phyloP scores from a whole-genome alignment of 2,888 invertebrate species.

The Machimus rusticus region DNA sequence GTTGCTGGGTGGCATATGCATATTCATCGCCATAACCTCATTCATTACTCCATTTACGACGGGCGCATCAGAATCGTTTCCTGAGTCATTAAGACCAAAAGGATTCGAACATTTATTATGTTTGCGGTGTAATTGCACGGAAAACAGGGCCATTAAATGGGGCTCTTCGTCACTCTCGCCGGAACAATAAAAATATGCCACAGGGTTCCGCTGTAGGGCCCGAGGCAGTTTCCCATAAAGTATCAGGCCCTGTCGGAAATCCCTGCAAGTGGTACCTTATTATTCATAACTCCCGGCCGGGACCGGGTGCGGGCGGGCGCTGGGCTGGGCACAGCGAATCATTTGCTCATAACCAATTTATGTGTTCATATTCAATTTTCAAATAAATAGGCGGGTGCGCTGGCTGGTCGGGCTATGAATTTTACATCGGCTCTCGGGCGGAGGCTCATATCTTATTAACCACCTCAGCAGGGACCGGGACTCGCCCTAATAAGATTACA shows the following conservation, averaged over 20 bases:
- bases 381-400: background rate
- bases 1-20: background rate
- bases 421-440: background rate
- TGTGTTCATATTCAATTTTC: background rate
- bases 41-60: background rate
- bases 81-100: background rate
- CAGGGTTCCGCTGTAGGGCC: background rate
- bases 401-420: background rate
- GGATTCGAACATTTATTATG: background rate
- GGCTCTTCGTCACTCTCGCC: background rate
- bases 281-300: background rate
- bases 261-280: background rate
- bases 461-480: background rate
- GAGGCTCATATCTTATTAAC: background rate
- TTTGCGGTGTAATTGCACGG: background rate
- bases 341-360: background rate
- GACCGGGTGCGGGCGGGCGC: background rate
- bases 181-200: background rate
- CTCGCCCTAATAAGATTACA: background rate
- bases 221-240: background rate
- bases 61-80: background rate
- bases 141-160: background rate
- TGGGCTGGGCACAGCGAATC: background rate
- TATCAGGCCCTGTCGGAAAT: background rate
- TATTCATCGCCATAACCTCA: background rate